Percentiles rank a stretch among this genome's conserved stretches.
These are phyloP conservation scores for Pemphigus obesinymphae DNA, from an alignment of 1,140 invertebrate genomes.

Conservation along the genomic window DNA sequence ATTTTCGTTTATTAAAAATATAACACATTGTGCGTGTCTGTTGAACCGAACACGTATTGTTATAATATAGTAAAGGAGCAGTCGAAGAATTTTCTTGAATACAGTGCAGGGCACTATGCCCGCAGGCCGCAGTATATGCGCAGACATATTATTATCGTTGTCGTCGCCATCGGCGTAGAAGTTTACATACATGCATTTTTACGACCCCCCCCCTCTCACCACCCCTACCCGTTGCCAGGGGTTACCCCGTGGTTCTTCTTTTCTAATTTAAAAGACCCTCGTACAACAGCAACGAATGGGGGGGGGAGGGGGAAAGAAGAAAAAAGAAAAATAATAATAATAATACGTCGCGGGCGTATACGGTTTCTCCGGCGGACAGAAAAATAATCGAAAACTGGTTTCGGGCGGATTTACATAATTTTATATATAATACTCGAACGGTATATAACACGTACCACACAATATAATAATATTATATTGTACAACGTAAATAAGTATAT, in stretches of 20 bases:
- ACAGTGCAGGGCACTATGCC: too few species aligned
- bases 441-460: too few species aligned
- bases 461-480: neutral
- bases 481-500: neutral
- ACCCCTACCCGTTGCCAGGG: slow-evolving; percentile 20
- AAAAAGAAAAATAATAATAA: neutral
- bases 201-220: neutral
- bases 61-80: too few species aligned
- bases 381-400: neutral
- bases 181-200: neutral
- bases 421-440: neutral
- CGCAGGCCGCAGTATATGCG: too few species aligned
- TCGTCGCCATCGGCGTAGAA: neutral
- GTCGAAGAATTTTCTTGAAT: neutral
- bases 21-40: too few species aligned
- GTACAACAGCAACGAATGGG: neutral
- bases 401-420: neutral
- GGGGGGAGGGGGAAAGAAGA: too few species aligned
- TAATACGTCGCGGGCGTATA: neutral
- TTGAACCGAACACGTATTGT: neutral
- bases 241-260: neutral
- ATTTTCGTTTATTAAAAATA: neutral
- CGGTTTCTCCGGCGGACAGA: neutral
- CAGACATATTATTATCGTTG: too few species aligned
- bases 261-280: slow-evolving; percentile 10